Percentiles rank a stretch among this genome's conserved stretches.
Conservation (phyloP, 2,113 vertebrate species). For the Cairina moschata region DNA sequence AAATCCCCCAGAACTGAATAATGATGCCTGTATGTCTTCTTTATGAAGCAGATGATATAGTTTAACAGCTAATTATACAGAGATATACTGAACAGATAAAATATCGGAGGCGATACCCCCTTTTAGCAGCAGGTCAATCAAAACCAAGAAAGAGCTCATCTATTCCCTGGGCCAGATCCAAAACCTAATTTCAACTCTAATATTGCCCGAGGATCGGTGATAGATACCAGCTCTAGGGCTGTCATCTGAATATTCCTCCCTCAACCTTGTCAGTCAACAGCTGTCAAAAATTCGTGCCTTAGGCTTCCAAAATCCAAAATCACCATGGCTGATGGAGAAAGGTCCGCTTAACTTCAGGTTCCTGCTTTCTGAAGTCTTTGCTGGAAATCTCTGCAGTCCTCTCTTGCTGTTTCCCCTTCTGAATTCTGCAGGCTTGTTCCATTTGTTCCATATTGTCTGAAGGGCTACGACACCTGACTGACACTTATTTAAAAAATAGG, state of each 20-base stretch:
- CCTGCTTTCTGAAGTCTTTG: neutral
- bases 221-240: neutral
- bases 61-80: neutral
- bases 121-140: neutral
- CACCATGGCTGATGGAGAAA: neutral
- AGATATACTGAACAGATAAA: neutral
- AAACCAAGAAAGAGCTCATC: neutral
- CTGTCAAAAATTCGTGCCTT: neutral
- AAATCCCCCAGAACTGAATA: neutral
- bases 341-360: no score
- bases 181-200: neutral
- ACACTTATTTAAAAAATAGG: neutral
- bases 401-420: neutral
- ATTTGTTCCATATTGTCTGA: neutral
- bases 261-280: neutral
- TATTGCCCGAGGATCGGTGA: neutral
- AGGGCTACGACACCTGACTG: neutral
- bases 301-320: neutral
- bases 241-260: neutral
- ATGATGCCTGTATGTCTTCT: neutral
- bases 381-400: neutral
- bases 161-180: neutral
- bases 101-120: neutral
- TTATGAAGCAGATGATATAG: neutral
- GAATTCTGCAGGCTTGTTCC: neutral